Evolutionary conservation across 2,113 vertebrate genomes (phyloP), one percentile per base, ranked within the genome.

Genomic region (Gobius niger): DNA sequence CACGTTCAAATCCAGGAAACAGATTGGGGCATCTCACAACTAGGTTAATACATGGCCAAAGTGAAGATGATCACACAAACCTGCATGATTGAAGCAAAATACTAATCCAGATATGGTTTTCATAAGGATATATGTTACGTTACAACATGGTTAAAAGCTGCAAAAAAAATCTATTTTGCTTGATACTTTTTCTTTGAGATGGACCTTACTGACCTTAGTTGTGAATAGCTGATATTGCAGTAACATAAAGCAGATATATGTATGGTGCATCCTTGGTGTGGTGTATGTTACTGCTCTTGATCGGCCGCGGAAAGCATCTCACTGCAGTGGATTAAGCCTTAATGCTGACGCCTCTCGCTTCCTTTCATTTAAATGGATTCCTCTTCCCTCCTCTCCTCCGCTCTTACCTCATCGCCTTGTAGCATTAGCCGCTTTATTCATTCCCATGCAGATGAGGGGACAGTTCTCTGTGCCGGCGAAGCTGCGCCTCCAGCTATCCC

Each of bases 241-340:
- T 53, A 53, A 53, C 51, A 53, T 19, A 18, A 16, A 1, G 51
- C 24, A 34, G 24, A 3, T 34, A 34, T 34, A 6, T 46, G 53
- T 24, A 34, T 11, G 7, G 16, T 16, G 51, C 51, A 34, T 24
- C 6, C 53, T 34, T 7, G 10, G 74, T 56, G 47, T 60, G 47
- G 70, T 80, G 57, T 69, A 44, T 63, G 63, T 84, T 81, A 82
- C 82, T 77, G 76, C 65, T 83, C 78, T 70, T 78, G 68, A 9
- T 75, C 88, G 87, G 88, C 88, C 86, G 74, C 76, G 82, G 76
- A 84, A 79, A 77, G 81, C 67, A 72, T 81, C 81, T 83, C 71
- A 87, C 85, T 90, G 88, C 87, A 85, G 86, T 86, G 85, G 88
- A 91, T 91, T 89, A 89, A 66, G 82, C 62, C 72, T 76, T 88